Percentiles rank a stretch among this genome's conserved stretches.
Evolutionary conservation across 2,113 vertebrate genomes (phyloP).

Genomic region (Neodontobutis hainanensis): DNA sequence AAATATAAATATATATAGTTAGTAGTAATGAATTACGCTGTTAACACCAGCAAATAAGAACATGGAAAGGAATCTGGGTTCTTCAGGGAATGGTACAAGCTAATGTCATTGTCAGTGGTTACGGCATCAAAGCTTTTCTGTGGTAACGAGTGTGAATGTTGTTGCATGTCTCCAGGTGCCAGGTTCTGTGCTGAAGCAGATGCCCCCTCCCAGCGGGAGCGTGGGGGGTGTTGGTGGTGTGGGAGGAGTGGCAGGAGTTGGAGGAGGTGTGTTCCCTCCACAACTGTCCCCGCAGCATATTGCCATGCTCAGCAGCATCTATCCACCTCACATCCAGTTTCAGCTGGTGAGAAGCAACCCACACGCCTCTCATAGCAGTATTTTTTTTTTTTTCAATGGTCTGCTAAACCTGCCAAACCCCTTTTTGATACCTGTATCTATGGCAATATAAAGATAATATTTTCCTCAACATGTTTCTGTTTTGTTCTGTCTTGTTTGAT

Average conservation of each 20-base stretch:
- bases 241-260: constrained; percentile 77
- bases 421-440: background rate
- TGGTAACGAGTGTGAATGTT: constrained; percentile 45
- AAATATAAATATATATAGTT: no score
- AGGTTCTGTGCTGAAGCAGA: constrained; percentile 97
- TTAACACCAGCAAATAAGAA: constrained; percentile 28
- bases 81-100: constrained; percentile 2
- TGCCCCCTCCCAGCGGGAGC: constrained; percentile 90
- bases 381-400: no score
- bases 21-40: constrained; percentile 10
- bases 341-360: constrained; percentile 86
- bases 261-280: constrained; percentile 81
- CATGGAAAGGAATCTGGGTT: constrained; percentile 19
- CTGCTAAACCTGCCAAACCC: no score
- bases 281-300: constrained; percentile 98
- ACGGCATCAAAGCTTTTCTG: constrained; percentile 42
- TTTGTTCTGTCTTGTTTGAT: constrained; percentile 13
- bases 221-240: constrained; percentile 90
- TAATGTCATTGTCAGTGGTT: constrained; percentile 35
- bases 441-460: background rate
- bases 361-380: background rate
- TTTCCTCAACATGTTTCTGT: constrained; percentile 14
- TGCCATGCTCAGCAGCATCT: constrained; percentile 98
- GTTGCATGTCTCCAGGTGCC: constrained; percentile 83
- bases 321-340: constrained; percentile 94